These are phyloP conservation scores for Agrilus mali DNA, from an alignment of 2,888 invertebrate genomes.

Conservation along the genomic window DNA sequence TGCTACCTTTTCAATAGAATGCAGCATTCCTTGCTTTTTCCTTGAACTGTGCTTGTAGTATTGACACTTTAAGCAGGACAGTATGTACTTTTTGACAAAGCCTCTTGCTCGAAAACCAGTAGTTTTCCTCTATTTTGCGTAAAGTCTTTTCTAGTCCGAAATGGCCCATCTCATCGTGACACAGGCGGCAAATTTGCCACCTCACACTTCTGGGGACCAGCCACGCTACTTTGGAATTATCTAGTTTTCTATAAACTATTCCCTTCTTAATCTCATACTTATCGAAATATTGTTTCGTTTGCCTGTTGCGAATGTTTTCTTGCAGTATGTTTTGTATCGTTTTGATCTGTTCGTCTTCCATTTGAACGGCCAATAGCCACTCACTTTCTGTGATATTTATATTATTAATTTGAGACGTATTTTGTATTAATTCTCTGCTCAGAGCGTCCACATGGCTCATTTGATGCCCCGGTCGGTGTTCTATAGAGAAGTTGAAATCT, in stretches of 20 bases:
- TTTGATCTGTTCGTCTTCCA: conserved; percentile 1
- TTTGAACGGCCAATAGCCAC: conserved; percentile 3
- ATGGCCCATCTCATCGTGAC: conserved; percentile 14
- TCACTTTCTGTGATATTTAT: conserved; percentile 4
- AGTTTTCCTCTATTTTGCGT: conserved; percentile 9
- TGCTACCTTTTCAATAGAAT: conserved; percentile 18
- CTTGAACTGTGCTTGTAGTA: conserved; percentile 14
- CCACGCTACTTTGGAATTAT: background rate
- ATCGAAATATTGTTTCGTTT: conserved; percentile 13
- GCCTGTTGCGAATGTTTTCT: conserved; percentile 2
- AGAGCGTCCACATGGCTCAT: conserved; percentile 10
- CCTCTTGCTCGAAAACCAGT: conserved; percentile 15
- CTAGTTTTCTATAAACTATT: conserved; percentile 1
- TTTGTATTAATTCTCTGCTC: conserved; percentile 5
- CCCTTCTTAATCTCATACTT: conserved; percentile 5
- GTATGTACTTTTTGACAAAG: conserved; percentile 20
- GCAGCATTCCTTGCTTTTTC: conserved; percentile 16
- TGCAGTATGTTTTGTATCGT: conserved; percentile 5
- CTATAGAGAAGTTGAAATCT: conserved; percentile 12
- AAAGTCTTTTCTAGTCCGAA: conserved; percentile 14
- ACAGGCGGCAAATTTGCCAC: conserved; percentile 13
- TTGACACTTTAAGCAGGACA: conserved; percentile 20
- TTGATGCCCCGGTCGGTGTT: conserved; percentile 8
- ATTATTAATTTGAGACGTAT: background rate
- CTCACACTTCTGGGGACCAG: conserved; percentile 5